Evolutionary conservation across 35 echinoderm and acorn worm genomes (phyloP), one percentile per base, ranked within the genome.

Genomic region (Lytechinus variegatus): DNA sequence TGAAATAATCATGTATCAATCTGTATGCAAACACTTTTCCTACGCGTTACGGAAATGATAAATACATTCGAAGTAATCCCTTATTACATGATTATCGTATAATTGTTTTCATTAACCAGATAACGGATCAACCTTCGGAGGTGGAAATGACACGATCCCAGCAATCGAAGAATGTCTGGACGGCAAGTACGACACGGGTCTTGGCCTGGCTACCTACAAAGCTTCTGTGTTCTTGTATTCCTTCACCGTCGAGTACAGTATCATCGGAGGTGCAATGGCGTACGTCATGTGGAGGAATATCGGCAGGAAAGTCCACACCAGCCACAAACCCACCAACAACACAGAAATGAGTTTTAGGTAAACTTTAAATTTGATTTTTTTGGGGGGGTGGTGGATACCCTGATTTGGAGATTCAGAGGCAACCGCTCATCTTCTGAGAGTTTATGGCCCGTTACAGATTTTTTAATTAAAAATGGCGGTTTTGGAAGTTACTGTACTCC

Each of bases 231-330:
- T 97, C 87, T 95, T 99, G 33, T 99, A 99, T 53, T 99, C 98
- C 24, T 99, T 99, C 57, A 97, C 97, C 53, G 95, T 99, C 27
- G 98, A 99, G 91, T 99, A 99, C 92, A 97, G 97, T 94, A 99
- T 99, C 95, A 99, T 99, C 53, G 98, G 97, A 5, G 98, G 95
- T 16, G 98, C 97, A 16, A 94, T 99, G 97, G 96, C 97, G 8
- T 99, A 99, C 94, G 96, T 99, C 91, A 99, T 99, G 98, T 99
- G 98, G 98, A 93, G 94, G 86, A 99, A 99, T 87, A 99, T 99
- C 60, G 97, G 97, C 10, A 86, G 98, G 24, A 92, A 89, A 57
- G 96, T 99, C 5, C 95, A 96, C 33, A 94, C 95, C 54, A 89
- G 90, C 3, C 87, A 96, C 28, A 93, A 97, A 27, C 86, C 86